Evolutionary conservation across 2,888 invertebrate species (phyloP), one percentile per base, ranked within the genome.

Genomic region (Margaritifera margaritifera): DNA sequence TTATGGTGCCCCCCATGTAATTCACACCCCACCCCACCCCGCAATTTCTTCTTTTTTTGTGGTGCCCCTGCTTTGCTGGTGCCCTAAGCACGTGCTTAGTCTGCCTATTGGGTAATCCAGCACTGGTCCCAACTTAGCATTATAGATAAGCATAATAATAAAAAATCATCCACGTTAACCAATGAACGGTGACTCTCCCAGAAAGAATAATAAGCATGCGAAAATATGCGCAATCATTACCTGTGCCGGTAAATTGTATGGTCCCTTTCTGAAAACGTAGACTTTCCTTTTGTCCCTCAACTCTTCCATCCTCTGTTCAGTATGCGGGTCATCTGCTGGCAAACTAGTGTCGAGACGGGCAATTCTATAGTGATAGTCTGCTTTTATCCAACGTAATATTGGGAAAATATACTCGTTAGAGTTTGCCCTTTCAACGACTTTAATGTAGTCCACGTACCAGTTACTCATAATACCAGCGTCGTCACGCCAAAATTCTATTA

Each of bases 301-400:
- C 71, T 91, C 90, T 62, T 81, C 80, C 50, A 79, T 76, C 52
- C 91, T 77, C 70, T 89, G 87, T 25, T 90, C 88, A 0, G 73
- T 75, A 69, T 88, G 80, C 2, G 86, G 85, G 67, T 90, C 90
- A 55, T 84, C 74, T 77, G 90, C 89, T 0, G 91, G 91, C 53
- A 91, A 81, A 65, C 84, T 81, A 5, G 89, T 88, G 74, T 90
- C 91, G 73, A 86, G 87, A 75, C 88, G 85, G 15, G 79, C 73
- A 59, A 91, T 85, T 24, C 81, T 68, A 75, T 90, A 90, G 22
- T 82, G 84, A 22, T 75, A 74, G 60, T 86, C 79, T 1, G 88
- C 74, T 55, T 85, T 82, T 62, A 91, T 85, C 91, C 91, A 91
- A 19, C 90, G 80, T 68, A 88, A 81, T 2, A 91, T 83, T 0